Base-by-base conservation (phyloP, 2,113 vertebrate species). In the Hemibagrus wyckioides region DNA sequence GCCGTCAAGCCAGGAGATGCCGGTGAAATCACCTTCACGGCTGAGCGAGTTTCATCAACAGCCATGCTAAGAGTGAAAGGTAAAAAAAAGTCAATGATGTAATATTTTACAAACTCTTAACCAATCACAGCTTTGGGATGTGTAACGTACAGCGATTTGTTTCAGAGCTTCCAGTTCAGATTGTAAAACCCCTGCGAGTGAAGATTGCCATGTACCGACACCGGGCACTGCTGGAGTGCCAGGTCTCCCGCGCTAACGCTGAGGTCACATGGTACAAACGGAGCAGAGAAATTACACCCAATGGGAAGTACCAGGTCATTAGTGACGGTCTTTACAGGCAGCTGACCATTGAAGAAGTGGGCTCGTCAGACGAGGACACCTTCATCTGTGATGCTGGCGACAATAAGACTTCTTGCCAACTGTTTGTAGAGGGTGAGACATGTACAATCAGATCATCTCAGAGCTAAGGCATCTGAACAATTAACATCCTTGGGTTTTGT, bases 121-220 rank as follows among this genome's bases (percentile, higher is more conserved):
- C 76, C 21, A 63, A 30, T 33, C 48, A 44, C 30, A 15, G 2
- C 33, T 6, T 23, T 33, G 39, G 25, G 25, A 57, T 28, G 30
- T 25, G 19, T 13, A 28, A 82, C 65, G n/a, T 48, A 8, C 0
- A 54, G 41, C 4, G 0, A 48, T 73, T 39, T 65, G 21, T 80
- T n/a, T 25, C 82, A 99, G 98, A 99, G 89, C 95, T 98, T 36
- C 98, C 98, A 0, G 97, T 98, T 6, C 95, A 96, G 89, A 96
- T 99, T 33, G 86, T 96, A 44, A 98, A 97, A 71, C 97, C 96
- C 0, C 92, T 99, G 57, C 90, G 96, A 84, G 97, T 98, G 67
- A 99, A 99, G 93, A 97, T 98, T 0, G 98, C 96, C 14, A 97
- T 99, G 87, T 97, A 99, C 91, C 97, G 92, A 75, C 97, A 98